These are phyloP conservation scores for Pithys albifrons DNA, from an alignment of 2,113 vertebrate species.

Conservation along the genomic window DNA sequence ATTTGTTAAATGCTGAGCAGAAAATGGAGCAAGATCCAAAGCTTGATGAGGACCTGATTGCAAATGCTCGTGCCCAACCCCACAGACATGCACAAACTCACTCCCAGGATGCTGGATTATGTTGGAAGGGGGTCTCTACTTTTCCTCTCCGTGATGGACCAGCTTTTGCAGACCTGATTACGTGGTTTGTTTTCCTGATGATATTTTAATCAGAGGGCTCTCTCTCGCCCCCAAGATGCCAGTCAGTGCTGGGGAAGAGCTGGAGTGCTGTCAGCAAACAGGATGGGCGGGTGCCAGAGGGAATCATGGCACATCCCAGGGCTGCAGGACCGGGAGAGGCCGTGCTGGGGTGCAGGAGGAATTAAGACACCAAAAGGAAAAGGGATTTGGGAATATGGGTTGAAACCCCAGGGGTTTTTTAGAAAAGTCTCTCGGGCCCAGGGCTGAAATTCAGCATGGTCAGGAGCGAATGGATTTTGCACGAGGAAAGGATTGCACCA, in stretches of 20 bases:
- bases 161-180: neutral
- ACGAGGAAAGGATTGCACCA: neutral
- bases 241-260: neutral
- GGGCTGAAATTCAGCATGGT: neutral
- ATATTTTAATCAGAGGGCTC: neutral
- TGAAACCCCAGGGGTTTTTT: neutral
- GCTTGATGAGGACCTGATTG: constrained; percentile 58
- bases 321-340: neutral
- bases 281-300: neutral
- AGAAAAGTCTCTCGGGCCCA: neutral
- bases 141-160: neutral
- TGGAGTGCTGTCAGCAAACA: rapidly evolving
- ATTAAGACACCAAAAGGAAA: rapidly evolving
- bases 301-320: rapidly evolving
- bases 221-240: neutral
- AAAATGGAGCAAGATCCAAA: neutral
- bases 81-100: rapidly evolving
- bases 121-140: neutral
- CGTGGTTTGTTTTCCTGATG: constrained; percentile 34
- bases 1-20: constrained; percentile 54
- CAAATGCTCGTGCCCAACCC: neutral
- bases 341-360: neutral
- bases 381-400: neutral
- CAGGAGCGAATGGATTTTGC: neutral
- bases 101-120: neutral